phyloP scores from a whole-genome alignment of 2,888 invertebrate species.

The Hyles lineata region DNA sequence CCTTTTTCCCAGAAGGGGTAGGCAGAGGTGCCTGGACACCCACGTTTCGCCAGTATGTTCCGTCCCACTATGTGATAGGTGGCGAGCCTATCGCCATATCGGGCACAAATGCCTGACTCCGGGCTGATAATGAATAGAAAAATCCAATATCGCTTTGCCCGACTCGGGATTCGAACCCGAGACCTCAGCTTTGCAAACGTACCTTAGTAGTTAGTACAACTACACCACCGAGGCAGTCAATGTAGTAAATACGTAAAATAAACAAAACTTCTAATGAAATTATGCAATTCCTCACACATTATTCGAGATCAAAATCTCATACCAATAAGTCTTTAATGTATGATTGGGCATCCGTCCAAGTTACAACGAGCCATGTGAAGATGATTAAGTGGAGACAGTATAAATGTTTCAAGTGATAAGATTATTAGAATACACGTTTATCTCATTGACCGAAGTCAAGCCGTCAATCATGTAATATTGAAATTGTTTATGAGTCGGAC shows the following conservation, averaged over 20 bases:
- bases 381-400: not conserved
- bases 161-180: no score
- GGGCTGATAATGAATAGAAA: no score
- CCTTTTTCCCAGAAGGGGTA: no score
- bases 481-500: not conserved
- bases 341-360: slow-evolving; percentile 7
- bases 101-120: no score
- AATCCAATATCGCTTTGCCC: no score
- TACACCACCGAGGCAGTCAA: no score
- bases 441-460: not conserved
- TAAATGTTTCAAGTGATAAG: not conserved
- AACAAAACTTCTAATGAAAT: slow-evolving; percentile 8
- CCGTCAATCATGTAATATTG: not conserved
- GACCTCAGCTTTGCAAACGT: no score
- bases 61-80: no score
- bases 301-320: not conserved
- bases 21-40: no score
- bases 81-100: no score
- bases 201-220: no score
- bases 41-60: no score
- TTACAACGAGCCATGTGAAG: not conserved
- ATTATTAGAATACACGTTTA: not conserved
- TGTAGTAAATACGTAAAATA: not conserved
- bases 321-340: slow-evolving; percentile 12
- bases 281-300: slow-evolving; percentile 1